Evolutionary conservation across 2,888 invertebrate species (phyloP).

Genomic region (Leucophora obtusa): DNA sequence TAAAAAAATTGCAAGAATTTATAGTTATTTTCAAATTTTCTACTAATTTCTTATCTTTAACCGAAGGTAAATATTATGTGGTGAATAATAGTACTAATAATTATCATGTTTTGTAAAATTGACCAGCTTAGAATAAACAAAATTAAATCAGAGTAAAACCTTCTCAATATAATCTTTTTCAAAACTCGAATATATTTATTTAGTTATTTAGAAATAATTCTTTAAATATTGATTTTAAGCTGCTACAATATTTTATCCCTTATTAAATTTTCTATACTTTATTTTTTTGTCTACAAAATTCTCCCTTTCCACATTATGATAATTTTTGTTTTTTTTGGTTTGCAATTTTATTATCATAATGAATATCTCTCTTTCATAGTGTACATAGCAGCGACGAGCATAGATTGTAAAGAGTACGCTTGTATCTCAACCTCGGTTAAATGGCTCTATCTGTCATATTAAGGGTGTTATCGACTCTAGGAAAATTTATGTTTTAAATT

Average conservation of each 20-base stretch:
- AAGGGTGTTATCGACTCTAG: too few relatives aligned
- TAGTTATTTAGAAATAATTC: slow-evolving; percentile 9
- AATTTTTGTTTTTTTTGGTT: slow-evolving; percentile 25
- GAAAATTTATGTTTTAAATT: too few relatives aligned
- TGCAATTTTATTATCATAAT: slow-evolving; percentile 58
- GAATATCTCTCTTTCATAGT: slow-evolving; percentile 37
- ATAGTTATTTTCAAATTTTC: slow-evolving; percentile 20
- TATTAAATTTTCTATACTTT: slow-evolving; percentile 13
- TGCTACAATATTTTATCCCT: background rate
- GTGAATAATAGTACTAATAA: background rate
- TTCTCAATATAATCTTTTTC: background rate
- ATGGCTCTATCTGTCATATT: too few relatives aligned
- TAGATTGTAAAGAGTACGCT: too few relatives aligned
- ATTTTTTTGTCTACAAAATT: background rate
- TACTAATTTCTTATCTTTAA: slow-evolving; percentile 34
- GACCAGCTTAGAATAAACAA: background rate
- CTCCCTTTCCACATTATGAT: slow-evolving; percentile 34
- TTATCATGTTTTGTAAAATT: background rate
- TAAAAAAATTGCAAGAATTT: slow-evolving; percentile 5
- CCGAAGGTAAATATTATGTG: too few relatives aligned
- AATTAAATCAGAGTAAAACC: background rate
- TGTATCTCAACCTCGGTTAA: too few relatives aligned
- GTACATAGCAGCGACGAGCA: background rate
- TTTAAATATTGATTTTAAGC: slow-evolving; percentile 47
- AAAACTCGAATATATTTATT: background rate